These are phyloP conservation scores for Forbesichthys papilliferus DNA, from an alignment of 2,113 vertebrate genomes.

Conservation along the genomic window DNA sequence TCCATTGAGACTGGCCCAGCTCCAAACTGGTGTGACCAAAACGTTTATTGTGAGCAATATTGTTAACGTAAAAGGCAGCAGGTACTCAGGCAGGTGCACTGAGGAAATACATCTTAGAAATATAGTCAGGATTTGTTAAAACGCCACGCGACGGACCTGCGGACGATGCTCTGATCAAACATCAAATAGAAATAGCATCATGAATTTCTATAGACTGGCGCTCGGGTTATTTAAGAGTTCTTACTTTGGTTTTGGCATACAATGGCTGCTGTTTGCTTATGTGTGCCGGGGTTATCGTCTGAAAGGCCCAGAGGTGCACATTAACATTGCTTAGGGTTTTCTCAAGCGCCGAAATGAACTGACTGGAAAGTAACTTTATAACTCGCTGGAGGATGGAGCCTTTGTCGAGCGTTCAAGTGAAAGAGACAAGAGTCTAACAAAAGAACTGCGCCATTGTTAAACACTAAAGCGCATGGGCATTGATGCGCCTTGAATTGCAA, in stretches of 20 bases:
- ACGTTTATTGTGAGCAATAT: constrained; percentile 44
- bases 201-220: constrained; percentile 83
- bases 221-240: constrained; percentile 78
- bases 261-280: constrained; percentile 74
- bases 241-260: constrained; percentile 73
- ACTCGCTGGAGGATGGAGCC: constrained; percentile 80
- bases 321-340: constrained; percentile 84
- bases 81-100: constrained; percentile 32
- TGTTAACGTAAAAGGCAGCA: constrained; percentile 40
- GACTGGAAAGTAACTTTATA: constrained; percentile 85
- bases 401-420: constrained; percentile 71
- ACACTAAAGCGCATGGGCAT: constrained; percentile 73
- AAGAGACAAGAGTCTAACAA: constrained; percentile 79
- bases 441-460: constrained; percentile 73
- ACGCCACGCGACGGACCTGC: constrained; percentile 72
- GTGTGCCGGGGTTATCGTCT: constrained; percentile 75
- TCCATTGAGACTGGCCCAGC: constrained; percentile 61
- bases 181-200: constrained; percentile 71
- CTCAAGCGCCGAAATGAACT: constrained; percentile 81
- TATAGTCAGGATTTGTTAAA: constrained; percentile 36
- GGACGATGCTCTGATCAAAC: constrained; percentile 72
- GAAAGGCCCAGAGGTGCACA: constrained; percentile 78
- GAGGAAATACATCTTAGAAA: constrained; percentile 32
- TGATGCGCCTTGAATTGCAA: constrained; percentile 82
- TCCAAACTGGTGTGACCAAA: constrained; percentile 58